These are phyloP conservation scores for Lasioglossum malachurum DNA, from an alignment of 2,888 invertebrate genomes.

Conservation along the genomic window DNA sequence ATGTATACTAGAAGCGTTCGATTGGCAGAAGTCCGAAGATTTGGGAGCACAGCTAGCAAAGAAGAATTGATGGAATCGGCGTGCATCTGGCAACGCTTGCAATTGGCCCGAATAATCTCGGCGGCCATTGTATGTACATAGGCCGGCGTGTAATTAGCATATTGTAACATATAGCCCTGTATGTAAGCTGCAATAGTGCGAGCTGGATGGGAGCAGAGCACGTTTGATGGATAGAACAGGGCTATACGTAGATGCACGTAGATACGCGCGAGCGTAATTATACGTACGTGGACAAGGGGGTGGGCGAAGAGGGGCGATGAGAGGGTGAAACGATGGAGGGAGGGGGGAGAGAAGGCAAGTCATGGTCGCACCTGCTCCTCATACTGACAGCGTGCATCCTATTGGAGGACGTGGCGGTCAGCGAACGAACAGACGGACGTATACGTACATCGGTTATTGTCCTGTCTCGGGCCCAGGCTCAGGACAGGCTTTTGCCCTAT, in stretches of 20 bases:
- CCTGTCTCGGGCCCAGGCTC: constrained; percentile 61
- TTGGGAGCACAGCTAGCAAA: not conserved
- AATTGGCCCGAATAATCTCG: not conserved
- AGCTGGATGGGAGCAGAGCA: constrained; percentile 44
- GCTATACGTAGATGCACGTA: constrained; percentile 38
- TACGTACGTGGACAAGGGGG: constrained; percentile 61
- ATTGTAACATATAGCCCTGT: not conserved
- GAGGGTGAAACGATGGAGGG: not conserved
- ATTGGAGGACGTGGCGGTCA: constrained; percentile 74
- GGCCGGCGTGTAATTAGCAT: not conserved
- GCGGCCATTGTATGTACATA: constrained; percentile 10
- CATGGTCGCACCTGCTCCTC: constrained; percentile 80
- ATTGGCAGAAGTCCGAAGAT: not conserved
- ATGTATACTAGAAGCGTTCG: not conserved
- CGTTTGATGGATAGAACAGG: constrained; percentile 40
- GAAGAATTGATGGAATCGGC: not conserved
- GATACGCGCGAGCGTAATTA: constrained; percentile 71
- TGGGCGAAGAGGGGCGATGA: not conserved
- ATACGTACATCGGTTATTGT: constrained; percentile 73
- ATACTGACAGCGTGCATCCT: constrained; percentile 74
- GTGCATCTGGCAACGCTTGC: not conserved
- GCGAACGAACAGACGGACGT: constrained; percentile 68
- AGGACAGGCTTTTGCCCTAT: constrained; percentile 66
- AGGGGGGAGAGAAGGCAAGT: constrained; percentile 74
- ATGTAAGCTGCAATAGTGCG: not conserved